Evolutionary conservation across 2,113 vertebrate species (phyloP), one percentile per base, ranked within the genome.

Genomic region (Rhinoderma darwinii): DNA sequence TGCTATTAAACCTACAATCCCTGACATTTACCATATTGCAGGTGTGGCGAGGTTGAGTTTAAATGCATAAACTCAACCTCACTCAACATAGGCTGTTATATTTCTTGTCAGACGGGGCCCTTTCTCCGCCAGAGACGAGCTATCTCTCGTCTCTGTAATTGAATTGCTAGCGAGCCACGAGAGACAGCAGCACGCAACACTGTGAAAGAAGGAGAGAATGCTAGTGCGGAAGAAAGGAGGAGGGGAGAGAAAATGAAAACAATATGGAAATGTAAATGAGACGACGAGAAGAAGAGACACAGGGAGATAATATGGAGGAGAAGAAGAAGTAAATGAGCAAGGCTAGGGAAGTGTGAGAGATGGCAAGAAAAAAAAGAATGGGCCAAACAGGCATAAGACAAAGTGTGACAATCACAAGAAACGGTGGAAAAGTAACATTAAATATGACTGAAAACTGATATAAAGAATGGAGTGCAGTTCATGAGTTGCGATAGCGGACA

Each of bases 51-150:
- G 95, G 92, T 96, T 97, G 96, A 97, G 96, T 98, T 98, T 97
- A 98, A 97, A 96, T 97, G 97, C 97, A 97, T 97, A 98, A 98
- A 98, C 96, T n/a, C n/a, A n/a, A 97, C 96, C 97, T n/a, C n/a
- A n/a, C 95, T 96, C 96, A 97, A 97, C 97, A 95, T 96, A 96
- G 96, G 95, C 96, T 97, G 96, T 99, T 96, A 98, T 96, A 97
- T 97, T 97, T 96, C 96, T 96, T 97, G 96, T 96, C 96, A 96
- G 95, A 93, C 94, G 91, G 93, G 96, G 96, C 95, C 96, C 95
- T 95, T 96, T 96, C 96, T 96, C 96, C 51, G 51, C 85, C 68
- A 74, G 78, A 91, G 94, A 94, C 95, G 96, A 95, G 95, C 97
- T 98, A 97, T 99, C 96, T 96, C 96, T 94, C 95, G 95, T 94